Conservation (phyloP, 2,113 vertebrate species). For the Laticauda colubrina region DNA sequence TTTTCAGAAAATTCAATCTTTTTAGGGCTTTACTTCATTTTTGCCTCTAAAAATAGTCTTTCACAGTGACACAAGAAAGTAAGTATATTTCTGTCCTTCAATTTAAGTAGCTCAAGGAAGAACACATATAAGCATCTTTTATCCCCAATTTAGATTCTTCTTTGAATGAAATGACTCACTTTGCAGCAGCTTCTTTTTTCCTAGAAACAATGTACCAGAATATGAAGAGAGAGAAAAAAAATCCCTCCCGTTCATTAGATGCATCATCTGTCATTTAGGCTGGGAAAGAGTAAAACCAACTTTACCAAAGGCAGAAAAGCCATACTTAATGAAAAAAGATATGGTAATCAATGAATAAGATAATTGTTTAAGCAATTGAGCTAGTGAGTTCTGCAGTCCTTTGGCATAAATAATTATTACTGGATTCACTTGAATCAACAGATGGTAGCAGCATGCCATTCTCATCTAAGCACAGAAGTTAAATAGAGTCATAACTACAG, state of each 20-base stretch:
- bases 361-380: slow-evolving; percentile 31
- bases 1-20: slow-evolving; percentile 23
- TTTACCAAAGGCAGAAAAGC: slow-evolving; percentile 47
- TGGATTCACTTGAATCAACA: background rate
- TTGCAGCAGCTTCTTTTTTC: slow-evolving; percentile 34
- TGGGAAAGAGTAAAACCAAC: slow-evolving; percentile 36
- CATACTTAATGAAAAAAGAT: slow-evolving; percentile 23
- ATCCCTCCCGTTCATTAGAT: background rate
- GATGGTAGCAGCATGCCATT: slow-evolving; percentile 5
- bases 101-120: slow-evolving; percentile 37
- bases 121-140: slow-evolving; percentile 33
- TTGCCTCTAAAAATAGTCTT: slow-evolving; percentile 28
- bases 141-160: slow-evolving; percentile 38
- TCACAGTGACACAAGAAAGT: slow-evolving; percentile 23
- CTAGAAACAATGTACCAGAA: slow-evolving; percentile 36
- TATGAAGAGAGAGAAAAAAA: background rate
- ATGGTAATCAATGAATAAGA: slow-evolving; percentile 19
- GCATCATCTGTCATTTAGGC: slow-evolving; percentile 39
- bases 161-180: slow-evolving; percentile 46
- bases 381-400: slow-evolving; percentile 10
- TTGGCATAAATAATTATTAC: slow-evolving; percentile 44
- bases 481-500: background rate
- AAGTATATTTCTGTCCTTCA: slow-evolving; percentile 34
- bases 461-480: background rate
- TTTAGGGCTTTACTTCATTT: slow-evolving; percentile 28